Evolutionary conservation across 2,888 invertebrate species (phyloP), one percentile per base, ranked within the genome.

Genomic region (Chironomus riparius): DNA sequence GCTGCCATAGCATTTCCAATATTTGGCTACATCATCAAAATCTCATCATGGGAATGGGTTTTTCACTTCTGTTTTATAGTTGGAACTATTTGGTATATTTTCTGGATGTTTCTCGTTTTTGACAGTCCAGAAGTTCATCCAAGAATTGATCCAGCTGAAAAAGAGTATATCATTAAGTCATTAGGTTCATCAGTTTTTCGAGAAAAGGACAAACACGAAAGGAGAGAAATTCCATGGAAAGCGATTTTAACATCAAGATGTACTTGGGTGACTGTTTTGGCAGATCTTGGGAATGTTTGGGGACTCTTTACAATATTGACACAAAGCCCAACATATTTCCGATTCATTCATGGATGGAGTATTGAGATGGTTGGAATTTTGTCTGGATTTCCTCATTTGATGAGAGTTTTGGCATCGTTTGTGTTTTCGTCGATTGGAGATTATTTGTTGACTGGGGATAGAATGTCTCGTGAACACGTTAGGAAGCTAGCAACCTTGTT

Each of bases 291-390:
- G 10, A 87, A 88, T 1, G 86, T 88, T 74, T 92, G 91, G 90
- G 90, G 38, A 1, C 84, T 91, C 21, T 88, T 90, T 68, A 91
- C 90, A 0, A 82, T 91, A 13, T 87, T 91, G 86, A 90, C 90
- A 0, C 89, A 91, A 80, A 87, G 89, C 0, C 91, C 91, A 0
- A 89, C 88, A 0, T 92, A 91, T 80, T 89, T 91, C 80, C 88
- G 88, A 78, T 86, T 87, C 75, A 87, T 92, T 72, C 89, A 91
- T 79, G 89, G 90, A 70, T 90, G 89, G 87, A 85, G 89, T 79
- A 88, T 91, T 28, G 86, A 85, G 79, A 84, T 86, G 80, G 24
- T 88, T 22, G 90, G 90, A 22, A 79, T 89, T n/a, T 80, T 90
- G 0, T 89, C 90, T 0, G 90, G 90, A 0, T 79, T 88, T 76